phyloP scores from a whole-genome alignment of 2,113 vertebrate genomes.

The Ginglymostoma cirratum region DNA sequence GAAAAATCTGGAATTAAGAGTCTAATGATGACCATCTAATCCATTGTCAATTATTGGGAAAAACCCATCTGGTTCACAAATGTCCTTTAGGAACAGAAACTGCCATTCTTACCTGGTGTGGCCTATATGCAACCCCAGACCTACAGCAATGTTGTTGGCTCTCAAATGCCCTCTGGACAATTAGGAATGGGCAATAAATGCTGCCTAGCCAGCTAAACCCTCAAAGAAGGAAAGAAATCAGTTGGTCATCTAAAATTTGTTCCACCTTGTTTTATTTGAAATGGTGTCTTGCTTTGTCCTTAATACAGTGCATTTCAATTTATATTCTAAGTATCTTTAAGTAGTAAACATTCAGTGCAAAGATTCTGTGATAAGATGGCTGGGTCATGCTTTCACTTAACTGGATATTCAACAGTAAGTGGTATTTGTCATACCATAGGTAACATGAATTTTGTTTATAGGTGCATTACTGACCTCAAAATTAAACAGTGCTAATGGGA shows the following conservation, averaged over 20 bases:
- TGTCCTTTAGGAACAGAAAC: too few species aligned
- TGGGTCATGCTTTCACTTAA: neutral
- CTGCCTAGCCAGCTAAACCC: too few species aligned
- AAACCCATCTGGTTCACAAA: too few species aligned
- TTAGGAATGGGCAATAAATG: too few species aligned
- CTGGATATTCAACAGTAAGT: neutral
- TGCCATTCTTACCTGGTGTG: too few species aligned
- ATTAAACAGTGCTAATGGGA: neutral
- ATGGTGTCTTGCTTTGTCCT: neutral
- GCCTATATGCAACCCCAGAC: too few species aligned
- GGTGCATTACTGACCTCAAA: neutral
- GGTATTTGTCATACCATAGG: neutral
- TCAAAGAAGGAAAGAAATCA: neutral
- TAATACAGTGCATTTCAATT: neutral
- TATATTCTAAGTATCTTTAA: neutral
- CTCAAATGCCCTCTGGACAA: too few species aligned
- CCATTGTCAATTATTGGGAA: too few species aligned
- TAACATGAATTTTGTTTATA: neutral
- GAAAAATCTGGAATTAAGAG: too few species aligned
- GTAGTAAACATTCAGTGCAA: neutral
- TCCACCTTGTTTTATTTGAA: too few species aligned
- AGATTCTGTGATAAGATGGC: neutral
- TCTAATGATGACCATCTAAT: too few species aligned
- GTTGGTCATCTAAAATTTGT: neutral
- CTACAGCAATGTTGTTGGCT: too few species aligned